phyloP scores from a whole-genome alignment of 1,140 invertebrate species.

The Agrypnia vestita region DNA sequence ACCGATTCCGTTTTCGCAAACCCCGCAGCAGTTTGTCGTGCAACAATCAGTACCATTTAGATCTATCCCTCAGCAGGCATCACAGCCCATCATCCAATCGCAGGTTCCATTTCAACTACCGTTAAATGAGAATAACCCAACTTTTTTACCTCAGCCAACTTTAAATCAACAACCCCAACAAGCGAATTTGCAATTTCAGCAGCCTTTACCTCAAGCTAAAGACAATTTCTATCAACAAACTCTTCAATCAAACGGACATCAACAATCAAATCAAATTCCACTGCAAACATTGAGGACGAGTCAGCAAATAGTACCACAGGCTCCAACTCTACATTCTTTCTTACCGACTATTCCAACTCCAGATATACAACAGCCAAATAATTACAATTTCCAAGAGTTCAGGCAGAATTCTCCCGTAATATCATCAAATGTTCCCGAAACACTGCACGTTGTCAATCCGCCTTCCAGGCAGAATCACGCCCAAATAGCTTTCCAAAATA shows the following conservation, averaged over 20 bases:
- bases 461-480: constrained; percentile 63
- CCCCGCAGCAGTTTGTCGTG: constrained; percentile 52
- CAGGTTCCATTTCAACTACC: constrained; percentile 46
- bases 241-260: constrained; percentile 57
- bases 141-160: constrained; percentile 42
- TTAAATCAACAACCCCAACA: constrained; percentile 48
- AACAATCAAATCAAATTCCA: constrained; percentile 63
- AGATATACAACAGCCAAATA: constrained; percentile 63
- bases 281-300: constrained; percentile 65
- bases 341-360: constrained; percentile 67
- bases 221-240: constrained; percentile 25
- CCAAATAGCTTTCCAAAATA: constrained; percentile 67
- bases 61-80: constrained; percentile 6
- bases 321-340: constrained; percentile 68
- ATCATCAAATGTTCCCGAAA: constrained; percentile 65
- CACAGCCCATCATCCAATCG: constrained; percentile 13
- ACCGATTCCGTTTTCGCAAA: constrained; percentile 54
- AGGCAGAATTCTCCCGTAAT: constrained; percentile 59
- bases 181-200: constrained; percentile 49
- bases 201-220: constrained; percentile 39
- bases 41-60: constrained; percentile 46
- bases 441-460: constrained; percentile 61
- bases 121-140: constrained; percentile 27
- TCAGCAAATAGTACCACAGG: constrained; percentile 59
- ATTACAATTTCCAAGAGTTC: constrained; percentile 66